Evolutionary conservation across 2,888 invertebrate species (phyloP).

Genomic region (Lordiphosa andalusiaca): DNA sequence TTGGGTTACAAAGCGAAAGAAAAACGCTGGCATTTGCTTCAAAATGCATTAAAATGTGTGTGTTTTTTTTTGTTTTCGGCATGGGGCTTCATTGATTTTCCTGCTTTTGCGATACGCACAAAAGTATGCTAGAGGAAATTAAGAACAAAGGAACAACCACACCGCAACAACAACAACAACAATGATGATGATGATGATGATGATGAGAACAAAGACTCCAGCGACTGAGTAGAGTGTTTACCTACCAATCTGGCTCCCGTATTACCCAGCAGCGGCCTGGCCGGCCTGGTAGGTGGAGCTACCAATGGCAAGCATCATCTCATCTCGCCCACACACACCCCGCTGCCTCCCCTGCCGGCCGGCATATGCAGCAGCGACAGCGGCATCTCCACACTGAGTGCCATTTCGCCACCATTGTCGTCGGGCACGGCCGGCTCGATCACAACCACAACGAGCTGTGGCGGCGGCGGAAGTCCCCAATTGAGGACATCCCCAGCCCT

Average conservation of each 20-base stretch:
- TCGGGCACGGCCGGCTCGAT: slow-evolving; percentile 32
- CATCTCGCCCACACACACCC: slow-evolving; percentile 69
- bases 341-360: slow-evolving; percentile 51
- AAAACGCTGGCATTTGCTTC: slow-evolving; percentile 48
- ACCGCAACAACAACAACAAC: slow-evolving; percentile 5
- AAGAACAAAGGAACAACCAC: slow-evolving; percentile 25
- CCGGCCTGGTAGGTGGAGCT: slow-evolving; percentile 67
- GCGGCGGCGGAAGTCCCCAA: slow-evolving; percentile 44
- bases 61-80: slow-evolving; percentile 32
- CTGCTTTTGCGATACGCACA: slow-evolving; percentile 44
- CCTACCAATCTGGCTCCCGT: slow-evolving; percentile 77
- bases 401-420: slow-evolving; percentile 75
- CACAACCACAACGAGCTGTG: slow-evolving; percentile 37
- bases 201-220: slow-evolving; percentile 31
- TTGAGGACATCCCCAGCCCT: slow-evolving; percentile 73
- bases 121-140: slow-evolving; percentile 53
- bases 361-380: slow-evolving; percentile 76
- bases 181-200: slow-evolving; percentile 27
- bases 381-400: slow-evolving; percentile 76
- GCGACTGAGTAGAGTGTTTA: slow-evolving; percentile 6
- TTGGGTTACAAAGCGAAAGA: slow-evolving; percentile 68
- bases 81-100: slow-evolving; percentile 67
- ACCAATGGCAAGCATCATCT: slow-evolving; percentile 56
- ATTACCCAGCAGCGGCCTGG: slow-evolving; percentile 75
- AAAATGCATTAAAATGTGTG: slow-evolving; percentile 65